Percentiles rank a stretch among this genome's conserved stretches.
Conservation (phyloP, 2,113 vertebrate species). For the Grallaria varia region DNA sequence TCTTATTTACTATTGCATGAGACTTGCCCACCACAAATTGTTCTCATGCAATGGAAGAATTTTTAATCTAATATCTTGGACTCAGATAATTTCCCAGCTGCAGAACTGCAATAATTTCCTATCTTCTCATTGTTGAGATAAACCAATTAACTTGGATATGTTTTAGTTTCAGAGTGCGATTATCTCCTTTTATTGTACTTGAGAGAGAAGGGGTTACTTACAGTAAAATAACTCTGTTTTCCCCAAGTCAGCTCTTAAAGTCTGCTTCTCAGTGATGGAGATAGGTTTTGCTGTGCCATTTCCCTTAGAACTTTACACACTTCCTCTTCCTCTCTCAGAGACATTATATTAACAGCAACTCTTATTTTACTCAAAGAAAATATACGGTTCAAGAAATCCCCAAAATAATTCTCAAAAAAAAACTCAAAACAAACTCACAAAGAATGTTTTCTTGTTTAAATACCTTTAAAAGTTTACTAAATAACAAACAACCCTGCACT, state of each 20-base stretch:
- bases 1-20: constrained; percentile 53
- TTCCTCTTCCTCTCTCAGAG: background rate
- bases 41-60: constrained; percentile 40
- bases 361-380: background rate
- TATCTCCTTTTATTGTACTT: constrained; percentile 20
- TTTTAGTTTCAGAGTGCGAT: constrained; percentile 32
- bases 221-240: constrained; percentile 9
- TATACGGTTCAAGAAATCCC: background rate
- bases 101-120: constrained; percentile 47
- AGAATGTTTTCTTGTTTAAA: background rate
- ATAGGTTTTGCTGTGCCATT: background rate
- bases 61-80: constrained; percentile 60
- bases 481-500: background rate
- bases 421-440: background rate
- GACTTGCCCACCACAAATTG: background rate
- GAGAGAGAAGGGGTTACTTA: background rate
- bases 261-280: background rate
- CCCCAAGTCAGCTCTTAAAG: background rate
- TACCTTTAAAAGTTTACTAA: background rate
- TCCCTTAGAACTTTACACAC: background rate
- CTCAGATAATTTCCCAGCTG: constrained; percentile 37
- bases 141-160: constrained; percentile 7
- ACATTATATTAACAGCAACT: background rate
- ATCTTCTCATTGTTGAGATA: constrained; percentile 39
- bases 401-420: background rate